phyloP scores from a whole-genome alignment of 2,888 invertebrate genomes.

The Macrosoma leucophasiata region DNA sequence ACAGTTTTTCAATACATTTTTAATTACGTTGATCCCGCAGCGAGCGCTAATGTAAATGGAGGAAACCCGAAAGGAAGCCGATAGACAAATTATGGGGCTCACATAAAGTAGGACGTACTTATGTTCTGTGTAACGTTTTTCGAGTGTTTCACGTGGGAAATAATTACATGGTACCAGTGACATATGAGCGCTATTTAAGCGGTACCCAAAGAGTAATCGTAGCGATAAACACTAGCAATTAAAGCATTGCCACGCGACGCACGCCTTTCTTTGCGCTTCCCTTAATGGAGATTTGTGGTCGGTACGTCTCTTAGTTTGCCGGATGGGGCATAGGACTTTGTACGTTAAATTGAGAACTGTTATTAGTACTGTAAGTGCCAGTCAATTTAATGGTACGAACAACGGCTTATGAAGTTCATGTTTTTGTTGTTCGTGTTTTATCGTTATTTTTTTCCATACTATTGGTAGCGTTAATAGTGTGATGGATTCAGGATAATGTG shows the following conservation, averaged over 20 bases:
- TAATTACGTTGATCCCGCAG: no score
- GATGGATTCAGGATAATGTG: no score
- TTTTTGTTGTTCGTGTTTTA: no score
- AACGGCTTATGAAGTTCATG: no score
- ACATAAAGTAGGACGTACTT: slow-evolving; percentile 43
- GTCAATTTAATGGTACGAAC: no score
- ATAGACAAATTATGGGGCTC: slow-evolving; percentile 57
- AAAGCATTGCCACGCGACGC: slow-evolving; percentile 72
- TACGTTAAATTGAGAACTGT: slow-evolving; percentile 22
- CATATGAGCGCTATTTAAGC: slow-evolving; percentile 70
- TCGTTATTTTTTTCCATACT: no score
- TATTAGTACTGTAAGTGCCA: no score
- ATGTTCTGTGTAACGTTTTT: slow-evolving; percentile 48
- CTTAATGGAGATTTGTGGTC: slow-evolving; percentile 65
- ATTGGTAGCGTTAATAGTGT: no score
- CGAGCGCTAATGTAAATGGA: no score
- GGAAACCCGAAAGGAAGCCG: slow-evolving; percentile 33
- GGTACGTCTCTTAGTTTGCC: slow-evolving; percentile 31
- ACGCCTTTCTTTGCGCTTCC: slow-evolving; percentile 66
- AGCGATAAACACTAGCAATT: slow-evolving; percentile 71
- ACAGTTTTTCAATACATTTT: not conserved
- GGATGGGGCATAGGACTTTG: slow-evolving; percentile 31
- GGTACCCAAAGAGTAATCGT: slow-evolving; percentile 65
- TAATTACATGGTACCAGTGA: slow-evolving; percentile 70
- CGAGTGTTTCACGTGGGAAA: slow-evolving; percentile 64